Base-by-base conservation (phyloP, 2,888 invertebrate species). In the Neocrepidodera transversa region DNA sequence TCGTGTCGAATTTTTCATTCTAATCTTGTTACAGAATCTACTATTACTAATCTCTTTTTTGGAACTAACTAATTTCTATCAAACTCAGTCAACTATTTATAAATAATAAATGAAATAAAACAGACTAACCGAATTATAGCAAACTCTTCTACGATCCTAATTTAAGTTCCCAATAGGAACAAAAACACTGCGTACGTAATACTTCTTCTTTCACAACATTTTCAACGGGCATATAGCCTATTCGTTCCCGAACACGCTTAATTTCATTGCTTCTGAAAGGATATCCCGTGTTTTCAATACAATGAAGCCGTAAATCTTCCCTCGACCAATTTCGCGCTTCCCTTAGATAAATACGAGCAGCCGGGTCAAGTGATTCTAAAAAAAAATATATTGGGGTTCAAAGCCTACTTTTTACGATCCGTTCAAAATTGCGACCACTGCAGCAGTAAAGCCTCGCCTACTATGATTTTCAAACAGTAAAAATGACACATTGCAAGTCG, bases 401-500 rank as follows among this genome's bases (percentile, higher is more conserved):
- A 64, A 62, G 67, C 65, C 63, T 63, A 65, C 59, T 64, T 65
- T 71, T 70, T 71, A 71, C 66, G 69, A 67, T 63, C 65, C 63
- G 63, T 62, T 66, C 60, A 60, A 68, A 69, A 71, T 71, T 70
- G 69, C 69, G 65, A 60, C 65, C 63, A 64, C 58, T 67, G 69
- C 67, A 68, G 66, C 65, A 60, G 62, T 63, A 62, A 47, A 65
- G 28, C 43, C 67, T 66, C 66, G 60, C 63, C 66, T 65, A 62
- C 59, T 67, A 26, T 62, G 65, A 69, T 70, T 69, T 65, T 64
- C 64, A 63, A 65, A 62, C 63, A 60, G 62, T 64, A 63, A 63
- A 67, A 63, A 60, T 65, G 65, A 65, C 63, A 63, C 58, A 65
- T 67, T 58, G 64, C 62, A 23, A 53, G 38, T 38, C 52, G 63